Base-by-base conservation (phyloP, 1,140 invertebrate species). In the Ooceraea biroi region DNA sequence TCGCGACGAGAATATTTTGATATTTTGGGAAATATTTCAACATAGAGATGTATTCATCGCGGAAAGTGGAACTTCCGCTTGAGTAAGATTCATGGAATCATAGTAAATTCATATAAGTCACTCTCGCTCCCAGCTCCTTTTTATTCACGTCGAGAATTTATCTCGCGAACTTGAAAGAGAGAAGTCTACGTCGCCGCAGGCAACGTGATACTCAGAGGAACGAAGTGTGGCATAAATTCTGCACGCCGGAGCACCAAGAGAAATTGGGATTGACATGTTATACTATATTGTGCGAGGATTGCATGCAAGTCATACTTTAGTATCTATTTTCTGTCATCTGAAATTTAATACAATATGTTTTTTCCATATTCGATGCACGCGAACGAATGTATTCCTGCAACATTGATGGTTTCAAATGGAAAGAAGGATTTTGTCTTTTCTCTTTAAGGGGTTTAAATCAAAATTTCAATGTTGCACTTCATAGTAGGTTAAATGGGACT, bases 91-190 rank as follows among this genome's bases (percentile, higher is more conserved):
- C 48, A 68, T 68, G 61, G 63, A 78, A 78, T 69, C 63, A 48
- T 69, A 78, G 63, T 69, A 78, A 78, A 78, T 78, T 78, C 48
- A 69, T 69, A 57, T 68, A 78, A 78, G 76, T 78, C 74, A 78
- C 60, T 77, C 63, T 19, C 14, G 30, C 22, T 27, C 22, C 46
- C 36, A 30, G 22, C 36, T 55, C 17, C 63, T 78, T 69, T 78
- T 78, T 78, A 78, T 69, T 78, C 63, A 36, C 63, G 12, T 22
- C 17, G 76, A 4, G 22, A 78, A 78, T 78, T 78, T 78, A 78
- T 78, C 76, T 78, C 36, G 63, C 36, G 22, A 78, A 78, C 63
- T 69, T 68, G 50, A 78, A 78, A 69, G 63, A 78, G 76, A 69
- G 63, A 78, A 69, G 48, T 69, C 61, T 25, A 30, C 30, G 48